Evolutionary conservation across 2,797 vertebrate species (phyloP).

Genomic region (Danio aesculapii): DNA sequence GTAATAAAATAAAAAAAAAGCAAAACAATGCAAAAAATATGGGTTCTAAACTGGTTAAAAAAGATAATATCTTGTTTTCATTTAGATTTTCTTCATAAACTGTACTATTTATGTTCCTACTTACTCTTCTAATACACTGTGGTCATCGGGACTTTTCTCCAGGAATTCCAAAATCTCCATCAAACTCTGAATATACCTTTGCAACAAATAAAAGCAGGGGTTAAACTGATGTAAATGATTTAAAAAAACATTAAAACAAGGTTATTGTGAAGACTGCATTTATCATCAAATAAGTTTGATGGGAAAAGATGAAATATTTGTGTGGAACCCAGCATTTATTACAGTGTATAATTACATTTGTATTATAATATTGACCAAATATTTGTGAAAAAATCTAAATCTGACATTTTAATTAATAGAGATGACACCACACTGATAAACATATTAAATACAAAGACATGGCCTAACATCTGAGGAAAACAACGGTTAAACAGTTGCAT

Average conservation of each 20-base stretch:
- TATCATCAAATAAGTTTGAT: neutral
- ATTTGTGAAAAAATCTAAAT: neutral
- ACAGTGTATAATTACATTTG: neutral
- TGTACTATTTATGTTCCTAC: constrained; percentile 61
- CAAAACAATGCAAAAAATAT: neutral
- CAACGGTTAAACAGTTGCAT: neutral
- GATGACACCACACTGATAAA: neutral
- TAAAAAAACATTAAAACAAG: neutral
- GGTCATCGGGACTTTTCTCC: constrained; percentile 88
- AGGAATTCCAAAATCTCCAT: constrained; percentile 93
- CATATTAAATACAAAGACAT: neutral
- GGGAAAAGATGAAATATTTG: no score
- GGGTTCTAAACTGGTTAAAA: neutral
- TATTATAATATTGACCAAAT: neutral
- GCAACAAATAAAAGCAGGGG: constrained; percentile 10
- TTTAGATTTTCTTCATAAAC: neutral
- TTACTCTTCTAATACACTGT: constrained; percentile 86
- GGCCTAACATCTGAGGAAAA: neutral
- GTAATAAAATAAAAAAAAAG: neutral
- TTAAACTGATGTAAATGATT: neutral
- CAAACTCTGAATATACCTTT: constrained; percentile 94
- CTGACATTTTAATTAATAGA: no score
- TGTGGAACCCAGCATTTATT: no score
- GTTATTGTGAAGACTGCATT: neutral
- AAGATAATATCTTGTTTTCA: neutral